Conservation (phyloP, 1,140 invertebrate species). For the Oscheius sp. region DNA sequence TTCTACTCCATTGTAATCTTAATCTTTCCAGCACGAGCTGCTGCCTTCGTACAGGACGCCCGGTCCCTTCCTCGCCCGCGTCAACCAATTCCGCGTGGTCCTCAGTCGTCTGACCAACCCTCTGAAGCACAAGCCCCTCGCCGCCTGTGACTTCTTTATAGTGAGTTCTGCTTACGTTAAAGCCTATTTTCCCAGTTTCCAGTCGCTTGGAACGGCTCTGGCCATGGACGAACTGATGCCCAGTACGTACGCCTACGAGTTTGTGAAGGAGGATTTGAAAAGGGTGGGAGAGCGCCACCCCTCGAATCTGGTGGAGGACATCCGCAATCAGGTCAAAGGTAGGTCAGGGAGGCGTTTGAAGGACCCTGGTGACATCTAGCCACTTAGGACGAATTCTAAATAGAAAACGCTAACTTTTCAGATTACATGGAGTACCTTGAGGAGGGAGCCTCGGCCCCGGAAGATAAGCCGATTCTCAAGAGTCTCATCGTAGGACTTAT, state of each 20-base stretch:
- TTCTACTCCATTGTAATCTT: too few species aligned
- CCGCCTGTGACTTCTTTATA: background rate
- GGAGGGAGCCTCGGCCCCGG: background rate
- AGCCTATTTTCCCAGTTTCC: background rate
- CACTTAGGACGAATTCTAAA: too few species aligned
- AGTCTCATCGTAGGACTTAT: background rate
- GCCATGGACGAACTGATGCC: constrained; percentile 19
- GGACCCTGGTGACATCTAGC: too few species aligned
- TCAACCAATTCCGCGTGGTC: background rate
- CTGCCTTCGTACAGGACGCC: background rate
- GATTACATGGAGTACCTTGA: background rate
- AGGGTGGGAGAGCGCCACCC: background rate
- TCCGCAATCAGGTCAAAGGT: too few species aligned
- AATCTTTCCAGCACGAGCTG: background rate
- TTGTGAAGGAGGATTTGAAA: background rate
- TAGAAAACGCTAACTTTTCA: background rate
- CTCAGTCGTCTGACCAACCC: background rate
- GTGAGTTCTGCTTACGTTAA: background rate
- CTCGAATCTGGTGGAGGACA: too few species aligned
- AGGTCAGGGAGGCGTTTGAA: too few species aligned
- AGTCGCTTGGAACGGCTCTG: background rate
- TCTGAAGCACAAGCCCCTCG: background rate
- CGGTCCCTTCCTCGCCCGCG: background rate
- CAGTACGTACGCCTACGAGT: background rate
- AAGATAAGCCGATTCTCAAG: background rate